phyloP scores from a whole-genome alignment of 1,140 invertebrate species.

The Paracyclopina nana region DNA sequence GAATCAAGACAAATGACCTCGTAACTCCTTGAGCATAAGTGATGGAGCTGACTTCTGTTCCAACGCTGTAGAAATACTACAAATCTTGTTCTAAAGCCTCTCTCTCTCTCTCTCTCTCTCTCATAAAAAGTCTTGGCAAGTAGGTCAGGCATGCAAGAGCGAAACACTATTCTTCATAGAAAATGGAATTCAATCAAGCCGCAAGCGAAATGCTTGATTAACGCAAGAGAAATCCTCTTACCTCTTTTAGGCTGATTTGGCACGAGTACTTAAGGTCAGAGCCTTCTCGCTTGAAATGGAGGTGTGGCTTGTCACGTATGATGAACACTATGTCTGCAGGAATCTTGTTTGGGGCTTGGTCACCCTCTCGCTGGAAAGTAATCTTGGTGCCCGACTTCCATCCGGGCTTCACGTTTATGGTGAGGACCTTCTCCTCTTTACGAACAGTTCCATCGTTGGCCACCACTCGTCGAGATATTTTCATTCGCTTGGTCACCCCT shows the following conservation, averaged over 20 bases:
- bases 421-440: constrained; percentile 84
- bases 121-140: too few species aligned
- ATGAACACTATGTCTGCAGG: constrained; percentile 99
- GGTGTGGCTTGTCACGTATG: constrained; percentile 90
- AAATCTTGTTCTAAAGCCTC: too few species aligned
- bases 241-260: constrained; percentile 67
- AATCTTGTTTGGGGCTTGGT: constrained; percentile 82
- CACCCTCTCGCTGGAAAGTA: constrained; percentile 95
- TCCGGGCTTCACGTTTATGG: constrained; percentile 93
- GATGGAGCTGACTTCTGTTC: too few species aligned
- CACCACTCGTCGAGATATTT: constrained; percentile 11
- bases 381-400: constrained; percentile 99
- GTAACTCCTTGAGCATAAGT: too few species aligned
- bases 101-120: too few species aligned
- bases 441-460: constrained; percentile 14
- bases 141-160: too few species aligned
- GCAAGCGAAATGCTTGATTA: too few species aligned
- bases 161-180: too few species aligned
- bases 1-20: too few species aligned
- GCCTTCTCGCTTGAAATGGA: constrained; percentile 81
- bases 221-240: too few species aligned
- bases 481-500: constrained; percentile 17
- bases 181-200: too few species aligned
- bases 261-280: constrained; percentile 80
- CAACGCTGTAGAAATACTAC: too few species aligned